These are phyloP conservation scores for Rhagoletis zephyria DNA, from an alignment of 1,140 invertebrate species.

Conservation along the genomic window DNA sequence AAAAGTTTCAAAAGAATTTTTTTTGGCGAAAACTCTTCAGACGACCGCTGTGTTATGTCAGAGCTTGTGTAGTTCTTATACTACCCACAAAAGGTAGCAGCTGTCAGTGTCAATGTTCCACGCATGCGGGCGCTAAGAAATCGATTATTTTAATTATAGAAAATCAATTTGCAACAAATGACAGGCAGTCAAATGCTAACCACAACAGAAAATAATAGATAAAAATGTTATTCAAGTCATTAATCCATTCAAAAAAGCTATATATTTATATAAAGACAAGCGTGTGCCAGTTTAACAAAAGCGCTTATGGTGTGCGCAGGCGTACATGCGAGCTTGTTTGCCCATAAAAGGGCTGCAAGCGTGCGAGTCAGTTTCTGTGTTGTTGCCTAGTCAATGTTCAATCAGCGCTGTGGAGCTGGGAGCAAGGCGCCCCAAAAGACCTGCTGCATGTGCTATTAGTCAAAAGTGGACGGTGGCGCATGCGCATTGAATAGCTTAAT, in stretches of 20 bases:
- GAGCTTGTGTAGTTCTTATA: neutral
- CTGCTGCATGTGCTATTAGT: neutral
- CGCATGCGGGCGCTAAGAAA: neutral
- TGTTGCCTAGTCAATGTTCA: too few species aligned
- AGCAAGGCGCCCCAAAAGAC: neutral
- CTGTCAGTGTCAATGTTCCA: conserved; percentile 6
- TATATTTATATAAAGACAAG: neutral
- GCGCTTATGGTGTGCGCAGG: neutral
- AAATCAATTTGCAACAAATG: neutral
- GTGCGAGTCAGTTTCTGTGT: neutral
- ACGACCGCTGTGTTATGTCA: neutral
- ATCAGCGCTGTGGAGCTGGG: neutral
- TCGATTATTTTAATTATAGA: neutral
- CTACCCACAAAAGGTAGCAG: neutral
- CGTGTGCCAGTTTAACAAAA: conserved; percentile 27
- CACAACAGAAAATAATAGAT: neutral
- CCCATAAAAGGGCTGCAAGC: neutral
- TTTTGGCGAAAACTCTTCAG: too few species aligned
- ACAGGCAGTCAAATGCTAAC: neutral
- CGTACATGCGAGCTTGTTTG: neutral
- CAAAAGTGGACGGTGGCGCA: neutral
- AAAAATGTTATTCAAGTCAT: neutral
- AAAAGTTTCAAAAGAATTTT: too few species aligned
- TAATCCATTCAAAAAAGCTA: neutral
- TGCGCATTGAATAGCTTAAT: conserved; percentile 2